A percentile compares a stretch with the other conserved stretches of the same genome.
Evolutionary conservation across 30 jellyfish, hydroid and myxozoan genomes (phyloP).

Genomic region (Aurelia coerulea): DNA sequence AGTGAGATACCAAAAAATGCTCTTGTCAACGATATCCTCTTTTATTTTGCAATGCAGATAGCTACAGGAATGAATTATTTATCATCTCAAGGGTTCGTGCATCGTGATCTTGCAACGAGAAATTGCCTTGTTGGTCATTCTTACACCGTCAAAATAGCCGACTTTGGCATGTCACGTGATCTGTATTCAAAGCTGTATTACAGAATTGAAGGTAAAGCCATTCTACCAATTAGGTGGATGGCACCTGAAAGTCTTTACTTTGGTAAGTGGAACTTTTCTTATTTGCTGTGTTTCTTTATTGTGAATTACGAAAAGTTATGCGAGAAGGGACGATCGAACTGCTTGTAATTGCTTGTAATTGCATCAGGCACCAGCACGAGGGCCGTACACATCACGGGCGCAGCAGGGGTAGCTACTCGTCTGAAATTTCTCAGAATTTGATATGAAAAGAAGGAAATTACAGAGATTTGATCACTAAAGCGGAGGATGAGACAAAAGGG

Average conservation of each 20-base stretch:
- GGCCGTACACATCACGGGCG: no score
- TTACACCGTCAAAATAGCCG: conserved; percentile 86
- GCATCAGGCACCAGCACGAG: no score
- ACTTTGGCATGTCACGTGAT: conserved; percentile 89
- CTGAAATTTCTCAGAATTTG: no score
- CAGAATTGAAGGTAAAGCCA: conserved; percentile 93
- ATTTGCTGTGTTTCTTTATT: neutral
- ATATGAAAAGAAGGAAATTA: no score
- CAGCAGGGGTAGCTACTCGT: no score
- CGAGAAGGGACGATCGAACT: no score
- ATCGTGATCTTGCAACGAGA: conserved; percentile 96
- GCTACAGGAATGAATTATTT: conserved; percentile 89
- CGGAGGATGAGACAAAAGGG: no score
- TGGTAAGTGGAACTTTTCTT: conserved; percentile 39
- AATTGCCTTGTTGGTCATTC: conserved; percentile 94
- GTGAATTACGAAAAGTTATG: no score
- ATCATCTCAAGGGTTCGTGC: conserved; percentile 82
- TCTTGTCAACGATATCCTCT: conserved; percentile 59
- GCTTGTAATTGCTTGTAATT: no score
- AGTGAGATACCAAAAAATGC: conserved; percentile 62
- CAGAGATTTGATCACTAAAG: no score
- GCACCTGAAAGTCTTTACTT: conserved; percentile 88
- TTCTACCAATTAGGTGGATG: conserved; percentile 95
- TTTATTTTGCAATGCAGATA: conserved; percentile 76
- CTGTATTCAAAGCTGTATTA: conserved; percentile 84